Evolutionary conservation across 1,140 invertebrate species (phyloP).

Genomic region (Pseudobourletiella spinata): DNA sequence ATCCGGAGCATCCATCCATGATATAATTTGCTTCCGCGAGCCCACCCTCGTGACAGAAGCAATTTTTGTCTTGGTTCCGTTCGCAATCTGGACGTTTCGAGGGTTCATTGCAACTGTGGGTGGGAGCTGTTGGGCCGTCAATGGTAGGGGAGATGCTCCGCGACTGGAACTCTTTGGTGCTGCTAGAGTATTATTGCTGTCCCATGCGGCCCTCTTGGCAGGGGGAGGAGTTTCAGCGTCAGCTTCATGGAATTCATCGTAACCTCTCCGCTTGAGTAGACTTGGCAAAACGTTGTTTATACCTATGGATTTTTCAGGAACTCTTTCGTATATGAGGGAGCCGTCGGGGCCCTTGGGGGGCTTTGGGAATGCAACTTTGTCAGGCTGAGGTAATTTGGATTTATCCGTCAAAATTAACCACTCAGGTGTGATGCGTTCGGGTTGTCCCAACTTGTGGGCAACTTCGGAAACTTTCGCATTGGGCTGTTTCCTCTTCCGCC

Average conservation of each 20-base stretch:
- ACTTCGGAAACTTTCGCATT: conserved; percentile 44
- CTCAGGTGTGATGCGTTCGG: conserved; percentile 57
- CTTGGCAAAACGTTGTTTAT: conserved; percentile 47
- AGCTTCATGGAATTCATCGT: conserved; percentile 80
- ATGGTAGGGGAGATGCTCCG: conserved; percentile 38
- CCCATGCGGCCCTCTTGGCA: conserved; percentile 52
- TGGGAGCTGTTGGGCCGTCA: conserved; percentile 29
- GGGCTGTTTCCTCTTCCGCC: conserved; percentile 23
- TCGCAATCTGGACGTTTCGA: conserved; percentile 40
- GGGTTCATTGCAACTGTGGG: conserved; percentile 35
- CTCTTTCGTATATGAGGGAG: conserved; percentile 70
- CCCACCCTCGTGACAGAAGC: conserved; percentile 54
- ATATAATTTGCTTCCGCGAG: conserved; percentile 77
- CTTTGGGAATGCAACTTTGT: conserved; percentile 72
- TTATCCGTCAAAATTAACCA: conserved; percentile 73
- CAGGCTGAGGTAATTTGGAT: conserved; percentile 65
- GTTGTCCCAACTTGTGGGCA: conserved; percentile 61
- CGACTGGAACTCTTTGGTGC: conserved; percentile 40
- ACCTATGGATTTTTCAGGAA: conserved; percentile 55
- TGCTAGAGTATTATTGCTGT: conserved; percentile 49
- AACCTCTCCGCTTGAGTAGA: conserved; percentile 63
- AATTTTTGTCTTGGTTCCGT: conserved; percentile 47
- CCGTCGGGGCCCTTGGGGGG: conserved; percentile 78
- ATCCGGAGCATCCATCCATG: conserved; percentile 95
- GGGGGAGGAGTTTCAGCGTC: conserved; percentile 49